Evolutionary conservation across 2,797 vertebrate genomes (phyloP).

Genomic region (Gallinago solitaria): DNA sequence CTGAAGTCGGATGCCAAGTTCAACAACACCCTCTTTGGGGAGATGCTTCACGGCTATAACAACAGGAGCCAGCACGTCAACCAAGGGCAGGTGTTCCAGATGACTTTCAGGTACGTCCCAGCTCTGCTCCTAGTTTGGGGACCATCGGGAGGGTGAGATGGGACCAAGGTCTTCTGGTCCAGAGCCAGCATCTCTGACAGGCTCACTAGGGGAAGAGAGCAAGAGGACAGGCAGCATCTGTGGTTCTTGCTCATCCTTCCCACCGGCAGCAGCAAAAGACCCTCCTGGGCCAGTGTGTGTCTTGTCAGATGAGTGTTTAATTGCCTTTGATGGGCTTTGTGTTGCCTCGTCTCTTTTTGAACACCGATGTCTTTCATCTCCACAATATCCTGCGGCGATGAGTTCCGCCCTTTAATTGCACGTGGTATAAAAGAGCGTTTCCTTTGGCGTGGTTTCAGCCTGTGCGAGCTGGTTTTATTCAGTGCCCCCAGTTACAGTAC

Average conservation of each 20-base stretch:
- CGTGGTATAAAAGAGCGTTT: not conserved
- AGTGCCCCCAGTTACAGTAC: not conserved
- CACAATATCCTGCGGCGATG: accelerated
- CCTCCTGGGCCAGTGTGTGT: not conserved
- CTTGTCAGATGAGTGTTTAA: not conserved
- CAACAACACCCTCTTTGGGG: slow-evolving; percentile 95
- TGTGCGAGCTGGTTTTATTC: not conserved
- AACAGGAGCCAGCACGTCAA: slow-evolving; percentile 94
- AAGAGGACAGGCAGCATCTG: accelerated
- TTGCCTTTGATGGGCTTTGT: not conserved
- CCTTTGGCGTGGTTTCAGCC: not conserved
- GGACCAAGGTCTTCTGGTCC: accelerated
- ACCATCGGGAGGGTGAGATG: not conserved
- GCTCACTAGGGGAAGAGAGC: not conserved
- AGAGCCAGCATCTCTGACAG: not conserved
- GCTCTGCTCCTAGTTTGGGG: not conserved
- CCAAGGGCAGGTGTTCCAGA: slow-evolving; percentile 96
- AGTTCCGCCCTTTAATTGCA: accelerated
- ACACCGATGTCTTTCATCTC: not conserved
- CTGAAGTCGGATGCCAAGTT: slow-evolving; percentile 87
- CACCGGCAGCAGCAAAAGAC: not conserved
- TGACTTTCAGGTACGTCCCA: slow-evolving; percentile 91
- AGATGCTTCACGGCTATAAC: slow-evolving; percentile 97
- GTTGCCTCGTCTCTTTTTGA: not conserved
- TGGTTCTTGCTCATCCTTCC: not conserved